A percentile compares a stretch with the other conserved stretches of the same genome.
These are phyloP conservation scores for Rhorus exstirpatorius DNA, from an alignment of 2,888 invertebrate species.

Conservation along the genomic window DNA sequence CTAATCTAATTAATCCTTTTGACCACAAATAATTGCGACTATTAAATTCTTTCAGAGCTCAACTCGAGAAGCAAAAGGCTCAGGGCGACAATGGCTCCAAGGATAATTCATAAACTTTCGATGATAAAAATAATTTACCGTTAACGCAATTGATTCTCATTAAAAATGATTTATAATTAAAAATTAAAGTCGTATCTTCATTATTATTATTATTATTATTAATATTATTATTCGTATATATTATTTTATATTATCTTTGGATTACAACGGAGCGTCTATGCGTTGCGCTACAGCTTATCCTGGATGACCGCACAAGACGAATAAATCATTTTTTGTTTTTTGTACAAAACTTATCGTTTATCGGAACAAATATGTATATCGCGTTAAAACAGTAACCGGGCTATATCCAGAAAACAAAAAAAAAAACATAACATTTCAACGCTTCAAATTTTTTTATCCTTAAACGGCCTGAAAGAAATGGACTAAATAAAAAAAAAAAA, in stretches of 20 bases:
- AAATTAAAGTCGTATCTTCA: constrained; percentile 9
- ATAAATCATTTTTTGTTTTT: constrained; percentile 55
- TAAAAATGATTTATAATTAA: constrained; percentile 56
- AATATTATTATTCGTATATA: constrained; percentile 38
- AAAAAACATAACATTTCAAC: background rate
- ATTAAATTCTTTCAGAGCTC: constrained; percentile 89
- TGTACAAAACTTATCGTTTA: constrained; percentile 74
- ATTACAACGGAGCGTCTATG: constrained; percentile 61
- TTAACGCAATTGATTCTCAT: constrained; percentile 45
- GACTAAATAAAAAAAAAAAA: background rate
- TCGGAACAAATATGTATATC: constrained; percentile 62
- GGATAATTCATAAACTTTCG: constrained; percentile 72
- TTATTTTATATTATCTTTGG: constrained; percentile 66
- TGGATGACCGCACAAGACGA: constrained; percentile 57
- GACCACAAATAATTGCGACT: constrained; percentile 64
- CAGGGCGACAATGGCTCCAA: constrained; percentile 73
- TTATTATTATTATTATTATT: constrained; percentile 21
- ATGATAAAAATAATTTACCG: constrained; percentile 27
- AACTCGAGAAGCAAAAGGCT: constrained; percentile 89
- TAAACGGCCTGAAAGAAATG: background rate
- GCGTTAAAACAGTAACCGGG: background rate
- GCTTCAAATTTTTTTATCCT: background rate
- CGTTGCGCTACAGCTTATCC: constrained; percentile 59
- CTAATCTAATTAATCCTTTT: background rate
- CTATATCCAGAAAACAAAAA: background rate